Evolutionary conservation across 2,888 invertebrate species (phyloP), one percentile per base, ranked within the genome.

Genomic region (Linhomoeus sp.): DNA sequence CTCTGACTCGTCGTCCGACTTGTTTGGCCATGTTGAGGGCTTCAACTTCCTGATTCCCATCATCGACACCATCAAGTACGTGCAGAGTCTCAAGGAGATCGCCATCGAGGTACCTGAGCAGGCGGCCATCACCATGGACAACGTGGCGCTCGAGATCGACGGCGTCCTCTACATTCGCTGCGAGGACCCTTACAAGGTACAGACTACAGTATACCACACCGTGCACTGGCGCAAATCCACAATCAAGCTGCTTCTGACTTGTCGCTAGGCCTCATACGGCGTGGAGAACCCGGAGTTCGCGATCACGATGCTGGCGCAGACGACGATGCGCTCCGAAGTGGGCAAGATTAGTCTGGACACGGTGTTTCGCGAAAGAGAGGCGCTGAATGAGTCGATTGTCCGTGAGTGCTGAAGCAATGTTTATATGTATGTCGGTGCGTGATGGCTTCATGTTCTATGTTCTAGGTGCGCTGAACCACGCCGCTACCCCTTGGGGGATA

Each of bases 221-320:
- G n/a, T n/a, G n/a, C n/a, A n/a, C n/a, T n/a, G n/a, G n/a, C n/a
- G n/a, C n/a, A n/a, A n/a, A n/a, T n/a, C n/a, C n/a, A n/a, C n/a
- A n/a, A n/a, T n/a, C n/a, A n/a, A n/a, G n/a, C n/a, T n/a, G n/a
- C n/a, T n/a, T n/a, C 22, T 39, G 12, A 35, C 2, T 39, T 46
- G 12, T 37, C 50, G 12, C 29, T 29, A 69, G 71, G 80, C 83
- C 66, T 88, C 90, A 53, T 97, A 97, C 69, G 94, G 94, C 23
- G 94, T 97, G 14, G 92, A 94, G 70, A 94, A 99, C 71, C 88
- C 94, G 1, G 94, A 97, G 69, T 99, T 90, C 73, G 97, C 97
- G 1, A 87, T 97, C 50, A 92, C 92, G 1, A 94, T 97, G 68
- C 70, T 99, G 41, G 97, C 97, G 2, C 97, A 97, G 73, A 99